Base-by-base conservation (phyloP, 2,797 vertebrate genomes). In the Liparis tanakae region DNA sequence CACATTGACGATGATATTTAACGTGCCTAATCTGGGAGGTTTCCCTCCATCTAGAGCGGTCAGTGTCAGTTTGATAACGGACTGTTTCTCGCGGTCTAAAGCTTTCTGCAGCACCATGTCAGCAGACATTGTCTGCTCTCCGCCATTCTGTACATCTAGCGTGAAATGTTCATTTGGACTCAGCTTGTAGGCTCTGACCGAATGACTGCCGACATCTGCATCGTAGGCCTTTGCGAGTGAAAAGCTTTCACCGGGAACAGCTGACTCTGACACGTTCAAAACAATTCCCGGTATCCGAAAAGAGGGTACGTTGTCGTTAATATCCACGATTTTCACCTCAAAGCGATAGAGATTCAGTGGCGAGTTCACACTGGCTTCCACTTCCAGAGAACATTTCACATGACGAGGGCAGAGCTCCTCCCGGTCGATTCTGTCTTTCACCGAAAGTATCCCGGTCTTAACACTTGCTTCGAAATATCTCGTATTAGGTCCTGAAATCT, bases 1-100 rank as follows among this genome's bases (percentile, higher is more conserved):
- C 8, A 97, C 95, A 36, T 91, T 91, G 41, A 98, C 90, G 0
- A 90, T 90, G 41, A 97, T 94, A n/a, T 93, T 91, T 10, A 96
- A 92, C 0, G 94, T 95, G 9, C 96, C 96, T 0, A 96, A 95
- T 78, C 85, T 94, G 0, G 93, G 91, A n/a, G 96, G 96, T 55
- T 92, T 95, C 8, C 96, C 97, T 39, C 96, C 97, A 44, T 98
- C 97, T 79, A 95, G 64, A 5, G 96, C 96, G 0, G 94, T 96
- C 55, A 98, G 91, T 54, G 93, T 93, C 59, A 98, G 85, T 78
- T 87, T 94, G 53, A 96, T 92, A 54, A 94, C 67, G 1, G 94
- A 50, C 15, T 94, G 94, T 87, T 95, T 96, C 72, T 98, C 97
- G 1, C 96, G 93, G 72, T 97, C 96, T 79, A 97, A 88, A 0